These are phyloP conservation scores for Sturmia bella DNA, from an alignment of 2,888 invertebrate species.

Conservation along the genomic window DNA sequence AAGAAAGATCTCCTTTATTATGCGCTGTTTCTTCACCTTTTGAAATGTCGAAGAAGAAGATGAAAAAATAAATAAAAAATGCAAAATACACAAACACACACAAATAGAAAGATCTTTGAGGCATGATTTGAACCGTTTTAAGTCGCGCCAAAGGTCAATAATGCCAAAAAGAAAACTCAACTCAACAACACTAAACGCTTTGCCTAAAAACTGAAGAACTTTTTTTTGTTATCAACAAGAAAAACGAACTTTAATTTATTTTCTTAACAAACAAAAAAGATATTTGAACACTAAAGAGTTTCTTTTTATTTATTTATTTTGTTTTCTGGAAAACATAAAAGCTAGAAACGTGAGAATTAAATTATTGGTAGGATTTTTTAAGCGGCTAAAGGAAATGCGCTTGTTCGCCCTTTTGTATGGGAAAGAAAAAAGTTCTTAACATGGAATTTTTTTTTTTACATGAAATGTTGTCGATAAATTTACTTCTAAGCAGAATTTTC, in stretches of 20 bases:
- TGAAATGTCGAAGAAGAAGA: background rate
- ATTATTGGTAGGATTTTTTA: constrained; percentile 10
- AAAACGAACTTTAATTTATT: constrained; percentile 53
- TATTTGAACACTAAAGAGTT: constrained; percentile 42
- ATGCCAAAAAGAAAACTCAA: constrained; percentile 43
- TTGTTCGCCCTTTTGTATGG: background rate
- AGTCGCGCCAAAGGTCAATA: constrained; percentile 70
- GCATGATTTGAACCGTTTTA: constrained; percentile 69
- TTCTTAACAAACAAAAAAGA: constrained; percentile 65
- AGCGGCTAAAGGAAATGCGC: background rate
- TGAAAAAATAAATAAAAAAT: background rate
- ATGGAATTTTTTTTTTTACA: background rate
- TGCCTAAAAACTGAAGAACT: constrained; percentile 31
- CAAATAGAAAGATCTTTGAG: constrained; percentile 48
- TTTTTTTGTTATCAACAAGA: constrained; percentile 13
- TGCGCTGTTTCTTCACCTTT: constrained; percentile 28
- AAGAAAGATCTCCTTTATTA: constrained; percentile 61
- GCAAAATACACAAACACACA: background rate
- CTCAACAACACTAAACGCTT: background rate
- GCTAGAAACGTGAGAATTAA: constrained; percentile 61
- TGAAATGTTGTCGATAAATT: no score
- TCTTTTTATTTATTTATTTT: background rate
- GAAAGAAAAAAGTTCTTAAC: background rate
- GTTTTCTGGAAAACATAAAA: background rate
- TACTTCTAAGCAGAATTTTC: no score